phyloP scores from a whole-genome alignment of 2,797 vertebrate genomes.

The Rhynchotus rufescens region DNA sequence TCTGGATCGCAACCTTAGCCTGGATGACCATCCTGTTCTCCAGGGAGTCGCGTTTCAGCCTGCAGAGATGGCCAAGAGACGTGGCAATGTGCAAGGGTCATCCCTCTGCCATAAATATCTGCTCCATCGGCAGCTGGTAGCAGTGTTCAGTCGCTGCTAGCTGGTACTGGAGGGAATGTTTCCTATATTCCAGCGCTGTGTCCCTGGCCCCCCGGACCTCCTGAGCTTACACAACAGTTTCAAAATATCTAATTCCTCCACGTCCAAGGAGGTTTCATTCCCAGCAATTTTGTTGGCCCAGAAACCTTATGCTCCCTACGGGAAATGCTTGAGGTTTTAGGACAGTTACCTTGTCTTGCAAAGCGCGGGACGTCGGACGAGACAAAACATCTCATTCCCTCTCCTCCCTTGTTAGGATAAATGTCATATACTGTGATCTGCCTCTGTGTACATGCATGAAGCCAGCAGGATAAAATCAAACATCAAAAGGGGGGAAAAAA shows the following conservation, averaged over 20 bases:
- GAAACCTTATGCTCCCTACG: fast-evolving
- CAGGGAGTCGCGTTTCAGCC: neutral
- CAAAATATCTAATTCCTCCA: neutral
- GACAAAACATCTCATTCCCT: slow-evolving; percentile 1
- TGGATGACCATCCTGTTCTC: neutral
- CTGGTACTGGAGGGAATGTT: neutral
- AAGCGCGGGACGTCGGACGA: neutral
- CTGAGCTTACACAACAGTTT: neutral
- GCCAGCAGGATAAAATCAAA: slow-evolving; percentile 63
- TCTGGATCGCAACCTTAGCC: neutral
- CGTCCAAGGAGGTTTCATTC: neutral
- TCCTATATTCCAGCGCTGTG: neutral
- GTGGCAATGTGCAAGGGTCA: slow-evolving; percentile 7
- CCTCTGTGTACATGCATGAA: slow-evolving; percentile 5
- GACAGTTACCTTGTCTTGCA: neutral
- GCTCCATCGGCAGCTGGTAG: neutral
- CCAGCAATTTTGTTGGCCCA: neutral
- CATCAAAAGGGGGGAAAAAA: slow-evolving; percentile 31
- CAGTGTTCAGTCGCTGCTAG: neutral
- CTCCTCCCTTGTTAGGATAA: slow-evolving; percentile 12
- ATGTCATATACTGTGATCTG: slow-evolving; percentile 53
- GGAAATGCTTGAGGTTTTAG: neutral
- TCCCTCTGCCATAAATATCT: neutral
- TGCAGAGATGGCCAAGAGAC: neutral
- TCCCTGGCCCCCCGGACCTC: neutral